Evolutionary conservation across 2,888 invertebrate species (phyloP).

Genomic region (Drosophila subsilvestris): DNA sequence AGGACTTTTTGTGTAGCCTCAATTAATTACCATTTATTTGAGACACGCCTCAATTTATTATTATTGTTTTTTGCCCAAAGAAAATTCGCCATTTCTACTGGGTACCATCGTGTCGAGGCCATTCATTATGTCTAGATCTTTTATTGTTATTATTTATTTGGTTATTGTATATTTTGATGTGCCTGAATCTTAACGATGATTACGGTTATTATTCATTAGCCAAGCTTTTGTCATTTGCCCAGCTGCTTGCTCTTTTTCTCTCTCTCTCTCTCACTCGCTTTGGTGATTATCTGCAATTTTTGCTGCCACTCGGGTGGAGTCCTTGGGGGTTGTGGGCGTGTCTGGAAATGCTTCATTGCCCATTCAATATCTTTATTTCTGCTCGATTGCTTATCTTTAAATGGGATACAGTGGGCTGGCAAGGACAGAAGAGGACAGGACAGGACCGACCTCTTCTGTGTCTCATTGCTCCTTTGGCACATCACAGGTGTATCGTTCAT

Average conservation of each 20-base stretch:
- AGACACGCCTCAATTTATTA: background rate
- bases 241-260: background rate
- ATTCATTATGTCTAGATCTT: background rate
- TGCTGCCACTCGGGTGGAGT: slow-evolving; percentile 3
- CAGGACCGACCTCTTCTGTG: slow-evolving; percentile 12
- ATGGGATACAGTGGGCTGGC: slow-evolving; percentile 11
- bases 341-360: slow-evolving; percentile 35
- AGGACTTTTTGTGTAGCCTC: background rate
- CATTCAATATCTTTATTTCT: slow-evolving; percentile 43
- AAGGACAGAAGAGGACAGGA: slow-evolving; percentile 8
- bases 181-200: slow-evolving; percentile 62
- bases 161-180: slow-evolving; percentile 37
- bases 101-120: slow-evolving; percentile 8
- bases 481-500: slow-evolving; percentile 26
- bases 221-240: slow-evolving; percentile 37
- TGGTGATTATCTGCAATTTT: slow-evolving; percentile 47
- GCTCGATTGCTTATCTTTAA: slow-evolving; percentile 33
- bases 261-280: slow-evolving; percentile 12
- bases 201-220: slow-evolving; percentile 66
- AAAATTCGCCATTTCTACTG: background rate
- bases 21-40: background rate
- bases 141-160: slow-evolving; percentile 24
- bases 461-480: background rate
- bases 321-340: slow-evolving; percentile 11
- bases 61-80: background rate